These are phyloP conservation scores for Eilema depressum DNA, from an alignment of 2,888 invertebrate genomes.

Conservation along the genomic window DNA sequence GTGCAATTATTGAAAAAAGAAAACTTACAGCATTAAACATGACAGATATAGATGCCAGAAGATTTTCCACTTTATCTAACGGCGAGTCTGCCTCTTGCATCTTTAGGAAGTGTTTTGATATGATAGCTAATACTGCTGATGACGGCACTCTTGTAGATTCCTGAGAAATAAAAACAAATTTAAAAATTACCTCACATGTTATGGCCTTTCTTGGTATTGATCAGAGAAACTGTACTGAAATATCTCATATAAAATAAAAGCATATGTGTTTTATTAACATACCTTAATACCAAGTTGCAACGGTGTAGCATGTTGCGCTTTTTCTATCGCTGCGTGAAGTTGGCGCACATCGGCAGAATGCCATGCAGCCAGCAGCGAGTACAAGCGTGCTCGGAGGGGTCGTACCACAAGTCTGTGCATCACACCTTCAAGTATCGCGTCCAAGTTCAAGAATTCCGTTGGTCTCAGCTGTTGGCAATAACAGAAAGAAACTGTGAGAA, in stretches of 20 bases:
- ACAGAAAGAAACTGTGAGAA: not conserved
- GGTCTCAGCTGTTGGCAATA: slow-evolving; percentile 89
- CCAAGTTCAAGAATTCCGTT: slow-evolving; percentile 97
- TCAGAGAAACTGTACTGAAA: too few species aligned
- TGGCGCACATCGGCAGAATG: slow-evolving; percentile 93
- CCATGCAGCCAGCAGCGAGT: slow-evolving; percentile 94
- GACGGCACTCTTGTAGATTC: slow-evolving; percentile 92
- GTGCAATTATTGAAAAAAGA: too few species aligned
- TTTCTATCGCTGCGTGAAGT: slow-evolving; percentile 90
- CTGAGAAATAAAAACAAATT: slow-evolving; percentile 59
- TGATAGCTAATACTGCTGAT: slow-evolving; percentile 90
- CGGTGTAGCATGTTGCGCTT: slow-evolving; percentile 89
- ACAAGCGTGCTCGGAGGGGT: slow-evolving; percentile 94
- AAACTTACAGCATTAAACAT: slow-evolving; percentile 92
- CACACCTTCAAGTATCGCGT: slow-evolving; percentile 97
- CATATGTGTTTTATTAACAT: slow-evolving; percentile 29
- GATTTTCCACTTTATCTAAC: slow-evolving; percentile 96
- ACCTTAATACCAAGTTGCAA: slow-evolving; percentile 91
- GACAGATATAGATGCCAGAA: slow-evolving; percentile 95
- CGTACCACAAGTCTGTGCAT: slow-evolving; percentile 96
- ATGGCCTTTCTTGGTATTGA: too few species aligned
- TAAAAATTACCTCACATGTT: not conserved
- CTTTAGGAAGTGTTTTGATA: slow-evolving; percentile 92
- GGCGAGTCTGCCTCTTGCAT: slow-evolving; percentile 97
- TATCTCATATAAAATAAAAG: not conserved